Base-by-base conservation (phyloP, 2,888 invertebrate species). In the Dermolepida albohirtum region DNA sequence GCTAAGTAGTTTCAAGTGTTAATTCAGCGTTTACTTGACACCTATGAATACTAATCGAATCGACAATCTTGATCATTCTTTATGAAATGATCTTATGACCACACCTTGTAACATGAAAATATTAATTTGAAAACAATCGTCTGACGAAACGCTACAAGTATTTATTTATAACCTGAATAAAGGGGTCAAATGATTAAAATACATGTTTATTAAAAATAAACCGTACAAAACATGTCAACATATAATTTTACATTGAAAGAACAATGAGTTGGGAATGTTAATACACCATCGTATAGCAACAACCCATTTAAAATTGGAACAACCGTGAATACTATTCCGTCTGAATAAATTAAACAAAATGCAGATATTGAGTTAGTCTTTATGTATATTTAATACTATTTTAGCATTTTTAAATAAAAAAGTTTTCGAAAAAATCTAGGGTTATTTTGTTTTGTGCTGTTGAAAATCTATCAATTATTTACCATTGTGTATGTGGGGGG, bases 391-490 rank as follows among this genome's bases (percentile, higher is more conserved):
- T 47, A n/a, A 34, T 34, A 8, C 6, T 5, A 34, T 34, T 8
- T 49, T 16, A 17, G 16, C 12, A 10, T 7, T 39, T 59, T 59
- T 12, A 22, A 59, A 43, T 40, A 29, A 17, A 22, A 43, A 29
- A 51, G 27, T 59, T 14, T 22, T 40, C 14, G 44, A 16, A 17
- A 27, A 11, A 17, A 34, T 41, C 51, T 63, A 27, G 67, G 50
- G 52, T 27, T 41, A 29, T 43, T 52, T 39, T 11, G 51, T 52
- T 62, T 14, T 11, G 44, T 44, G 6, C 12, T 27, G 67, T 67
- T 62, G 54, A 43, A 16, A 40, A 44, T 52, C 59, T 39, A 63
- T 64, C 64, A 39, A 34, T 67, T 67, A 67, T 67, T 67, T 65
- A 65, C 65, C 65, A 65, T 65, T 52, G 40, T 40, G 44, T 65